phyloP scores from a whole-genome alignment of 2,113 vertebrate genomes.

The Megaptera novaeangliae region DNA sequence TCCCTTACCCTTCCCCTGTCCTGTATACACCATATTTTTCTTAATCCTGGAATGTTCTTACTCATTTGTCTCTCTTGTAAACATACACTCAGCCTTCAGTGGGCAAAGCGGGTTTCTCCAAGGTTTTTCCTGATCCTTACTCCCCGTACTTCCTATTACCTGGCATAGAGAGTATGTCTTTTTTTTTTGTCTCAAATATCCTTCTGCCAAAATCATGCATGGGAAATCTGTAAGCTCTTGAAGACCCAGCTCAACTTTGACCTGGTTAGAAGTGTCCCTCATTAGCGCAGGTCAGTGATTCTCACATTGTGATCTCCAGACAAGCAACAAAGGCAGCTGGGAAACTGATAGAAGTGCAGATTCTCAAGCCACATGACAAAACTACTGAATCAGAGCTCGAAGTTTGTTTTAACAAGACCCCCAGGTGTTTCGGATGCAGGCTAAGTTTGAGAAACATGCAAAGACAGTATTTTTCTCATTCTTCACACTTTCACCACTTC shows the following conservation, averaged over 20 bases:
- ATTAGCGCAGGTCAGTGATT: background rate
- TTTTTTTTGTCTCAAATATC: background rate
- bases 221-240: background rate
- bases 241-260: background rate
- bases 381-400: background rate
- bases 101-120: background rate
- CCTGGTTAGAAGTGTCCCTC: background rate
- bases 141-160: background rate
- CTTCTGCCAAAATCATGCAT: background rate
- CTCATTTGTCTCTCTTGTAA: background rate
- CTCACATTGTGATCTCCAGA: background rate
- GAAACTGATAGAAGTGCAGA: background rate
- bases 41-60: background rate
- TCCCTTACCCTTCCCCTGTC: background rate
- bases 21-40: background rate
- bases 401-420: background rate
- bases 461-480: background rate
- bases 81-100: background rate
- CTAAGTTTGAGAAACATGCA: background rate
- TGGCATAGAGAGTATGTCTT: background rate
- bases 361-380: background rate
- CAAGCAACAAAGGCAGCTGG: background rate
- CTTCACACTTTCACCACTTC: background rate
- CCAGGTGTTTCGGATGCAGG: background rate
- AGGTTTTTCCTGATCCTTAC: background rate